Evolutionary conservation across 2,797 vertebrate species (phyloP).

Genomic region (Platyrinchus mystaceus): DNA sequence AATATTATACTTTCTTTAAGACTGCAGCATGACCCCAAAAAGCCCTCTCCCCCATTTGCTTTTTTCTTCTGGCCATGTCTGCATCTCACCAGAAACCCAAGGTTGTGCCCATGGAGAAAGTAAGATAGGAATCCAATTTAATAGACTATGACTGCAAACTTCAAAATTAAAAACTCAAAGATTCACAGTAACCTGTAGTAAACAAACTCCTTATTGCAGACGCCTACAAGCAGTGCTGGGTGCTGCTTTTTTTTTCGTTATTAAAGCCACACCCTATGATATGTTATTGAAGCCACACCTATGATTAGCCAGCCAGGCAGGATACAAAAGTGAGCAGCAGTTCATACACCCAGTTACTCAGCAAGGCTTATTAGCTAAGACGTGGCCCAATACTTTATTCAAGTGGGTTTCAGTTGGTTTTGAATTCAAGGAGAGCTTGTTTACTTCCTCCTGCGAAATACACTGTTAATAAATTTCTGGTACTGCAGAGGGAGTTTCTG

Average conservation of each 20-base stretch:
- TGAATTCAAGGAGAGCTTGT: not conserved
- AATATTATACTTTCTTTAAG: not conserved
- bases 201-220: not conserved
- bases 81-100: not conserved
- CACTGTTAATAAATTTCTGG: not conserved
- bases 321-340: not conserved
- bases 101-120: not conserved
- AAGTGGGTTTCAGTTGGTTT: not conserved
- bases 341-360: not conserved
- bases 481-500: not conserved
- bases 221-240: not conserved
- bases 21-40: not conserved
- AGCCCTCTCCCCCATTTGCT: not conserved
- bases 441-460: not conserved
- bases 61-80: not conserved
- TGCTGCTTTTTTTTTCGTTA: not conserved
- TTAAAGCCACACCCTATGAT: not conserved
- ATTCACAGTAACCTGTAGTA: not conserved
- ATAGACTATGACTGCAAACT: not conserved
- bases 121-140: not conserved
- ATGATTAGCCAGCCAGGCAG: not conserved
- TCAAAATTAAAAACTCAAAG: not conserved
- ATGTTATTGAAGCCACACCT: no score
- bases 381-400: not conserved
- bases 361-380: not conserved